phyloP scores from a whole-genome alignment of 2,797 vertebrate species.

The Rousettus madagascariensis region DNA sequence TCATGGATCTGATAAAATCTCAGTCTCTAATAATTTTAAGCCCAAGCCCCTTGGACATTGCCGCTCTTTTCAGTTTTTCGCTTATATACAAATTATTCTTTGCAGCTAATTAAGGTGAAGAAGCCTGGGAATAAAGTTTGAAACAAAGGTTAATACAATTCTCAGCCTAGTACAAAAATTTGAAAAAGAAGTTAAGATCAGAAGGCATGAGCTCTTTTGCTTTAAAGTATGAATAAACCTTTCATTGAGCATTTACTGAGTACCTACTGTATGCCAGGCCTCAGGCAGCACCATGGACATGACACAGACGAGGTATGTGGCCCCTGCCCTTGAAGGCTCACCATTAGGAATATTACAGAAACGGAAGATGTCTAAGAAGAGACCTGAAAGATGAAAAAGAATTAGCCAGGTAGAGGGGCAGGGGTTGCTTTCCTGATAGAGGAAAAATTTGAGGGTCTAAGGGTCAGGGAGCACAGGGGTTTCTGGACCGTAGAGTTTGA shows the following conservation, averaged over 20 bases:
- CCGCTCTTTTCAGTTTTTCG: no score
- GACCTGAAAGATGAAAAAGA: background rate
- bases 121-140: no score
- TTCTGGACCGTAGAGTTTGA: background rate
- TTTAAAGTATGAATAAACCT: conserved; percentile 78
- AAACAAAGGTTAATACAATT: no score
- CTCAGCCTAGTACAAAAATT: no score
- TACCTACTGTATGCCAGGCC: background rate
- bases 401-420: background rate
- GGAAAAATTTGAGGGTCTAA: background rate
- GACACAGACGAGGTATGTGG: fast-evolving
- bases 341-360: background rate
- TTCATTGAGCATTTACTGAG: conserved; percentile 58
- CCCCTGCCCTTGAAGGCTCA: background rate
- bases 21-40: no score
- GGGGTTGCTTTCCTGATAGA: background rate
- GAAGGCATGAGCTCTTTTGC: conserved; percentile 63
- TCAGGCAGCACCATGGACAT: background rate
- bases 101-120: no score
- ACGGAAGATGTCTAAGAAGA: background rate
- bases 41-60: no score
- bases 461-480: background rate
- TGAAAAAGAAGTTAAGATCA: background rate
- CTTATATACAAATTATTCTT: no score
- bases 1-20: no score